Percentiles rank a stretch among this genome's conserved stretches.
Conservation (phyloP, 1,140 invertebrate species). For the Aphelinus atriplicis region DNA sequence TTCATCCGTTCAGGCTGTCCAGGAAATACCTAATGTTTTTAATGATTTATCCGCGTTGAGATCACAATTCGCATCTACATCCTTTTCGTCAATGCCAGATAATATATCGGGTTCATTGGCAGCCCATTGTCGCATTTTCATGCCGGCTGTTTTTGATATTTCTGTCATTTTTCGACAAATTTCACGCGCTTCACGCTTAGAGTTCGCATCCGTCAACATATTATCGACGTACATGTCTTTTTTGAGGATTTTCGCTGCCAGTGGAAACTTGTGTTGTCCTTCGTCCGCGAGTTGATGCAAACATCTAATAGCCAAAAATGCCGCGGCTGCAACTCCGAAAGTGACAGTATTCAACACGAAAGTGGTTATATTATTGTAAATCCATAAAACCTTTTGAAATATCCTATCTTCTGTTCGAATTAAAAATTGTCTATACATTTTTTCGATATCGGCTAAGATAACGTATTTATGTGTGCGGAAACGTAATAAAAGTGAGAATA, state of each 20-base stretch:
- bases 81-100: neutral
- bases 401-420: neutral
- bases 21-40: neutral
- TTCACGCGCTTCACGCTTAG: neutral
- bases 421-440: constrained; percentile 24
- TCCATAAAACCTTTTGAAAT: constrained; percentile 15
- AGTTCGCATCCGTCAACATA: constrained; percentile 52
- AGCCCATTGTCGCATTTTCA: constrained; percentile 26
- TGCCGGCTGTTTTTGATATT: constrained; percentile 45
- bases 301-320: too few relatives aligned
- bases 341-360: too few relatives aligned
- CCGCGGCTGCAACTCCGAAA: too few relatives aligned
- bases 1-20: neutral
- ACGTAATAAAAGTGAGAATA: constrained; percentile 30
- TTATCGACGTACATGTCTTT: constrained; percentile 62
- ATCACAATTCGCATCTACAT: neutral
- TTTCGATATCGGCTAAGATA: constrained; percentile 14
- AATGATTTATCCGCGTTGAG: neutral
- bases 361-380: too few relatives aligned
- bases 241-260: neutral
- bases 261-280: too few relatives aligned
- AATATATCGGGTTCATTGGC: neutral
- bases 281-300: too few relatives aligned
- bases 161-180: constrained; percentile 44
- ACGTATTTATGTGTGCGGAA: constrained; percentile 43